These are phyloP conservation scores for Cottoperca gobio DNA, from an alignment of 2,797 vertebrate genomes.

Conservation along the genomic window DNA sequence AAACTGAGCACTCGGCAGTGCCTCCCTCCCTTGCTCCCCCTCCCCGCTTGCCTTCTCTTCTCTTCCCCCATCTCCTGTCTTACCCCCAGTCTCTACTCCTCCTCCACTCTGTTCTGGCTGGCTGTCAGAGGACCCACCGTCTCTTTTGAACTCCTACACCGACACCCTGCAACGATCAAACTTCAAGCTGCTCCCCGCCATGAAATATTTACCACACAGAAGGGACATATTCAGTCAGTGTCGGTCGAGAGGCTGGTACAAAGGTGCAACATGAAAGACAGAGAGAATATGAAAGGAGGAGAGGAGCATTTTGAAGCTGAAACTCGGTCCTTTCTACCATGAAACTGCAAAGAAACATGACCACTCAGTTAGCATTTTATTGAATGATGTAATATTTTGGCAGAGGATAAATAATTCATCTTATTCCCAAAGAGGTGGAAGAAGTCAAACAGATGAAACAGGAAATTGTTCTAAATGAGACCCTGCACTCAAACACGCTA, in stretches of 20 bases:
- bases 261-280: slow-evolving; percentile 77
- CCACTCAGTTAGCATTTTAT: slow-evolving; percentile 58
- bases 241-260: slow-evolving; percentile 66
- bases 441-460: slow-evolving; percentile 37
- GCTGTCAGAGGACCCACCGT: slow-evolving; percentile 75
- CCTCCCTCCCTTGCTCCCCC: slow-evolving; percentile 18
- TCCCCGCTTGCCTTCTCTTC: slow-evolving; percentile 22
- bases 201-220: slow-evolving; percentile 84
- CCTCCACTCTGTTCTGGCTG: slow-evolving; percentile 66
- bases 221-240: slow-evolving; percentile 75
- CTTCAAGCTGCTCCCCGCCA: slow-evolving; percentile 74
- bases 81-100: slow-evolving; percentile 44
- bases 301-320: slow-evolving; percentile 62
- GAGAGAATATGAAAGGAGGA: slow-evolving; percentile 68
- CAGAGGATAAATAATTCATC: slow-evolving; percentile 63
- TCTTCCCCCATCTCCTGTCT: slow-evolving; percentile 41
- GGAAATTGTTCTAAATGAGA: slow-evolving; percentile 33
- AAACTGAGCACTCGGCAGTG: slow-evolving; percentile 46
- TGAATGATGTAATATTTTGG: slow-evolving; percentile 68
- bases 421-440: slow-evolving; percentile 33
- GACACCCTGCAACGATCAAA: slow-evolving; percentile 81
- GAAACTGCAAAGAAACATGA: slow-evolving; percentile 54
- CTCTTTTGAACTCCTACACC: slow-evolving; percentile 82
- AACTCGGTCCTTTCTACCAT: slow-evolving; percentile 6
- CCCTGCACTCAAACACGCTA: slow-evolving; percentile 12